These are phyloP conservation scores for Gryllus bimaculatus DNA, from an alignment of 1,140 invertebrate genomes.

Conservation along the genomic window DNA sequence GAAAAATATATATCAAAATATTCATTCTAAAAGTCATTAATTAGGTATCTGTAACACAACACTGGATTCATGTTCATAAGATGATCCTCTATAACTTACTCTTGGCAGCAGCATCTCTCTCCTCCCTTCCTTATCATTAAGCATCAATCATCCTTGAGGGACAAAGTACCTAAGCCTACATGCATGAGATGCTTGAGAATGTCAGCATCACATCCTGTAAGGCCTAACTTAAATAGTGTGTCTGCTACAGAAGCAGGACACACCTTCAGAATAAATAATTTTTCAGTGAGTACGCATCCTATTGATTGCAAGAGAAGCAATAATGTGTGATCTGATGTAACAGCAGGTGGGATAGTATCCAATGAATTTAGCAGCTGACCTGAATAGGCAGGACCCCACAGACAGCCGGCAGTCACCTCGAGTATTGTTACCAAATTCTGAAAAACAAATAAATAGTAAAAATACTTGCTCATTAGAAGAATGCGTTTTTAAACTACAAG, in stretches of 20 bases:
- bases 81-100: no score
- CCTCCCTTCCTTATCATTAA: no score
- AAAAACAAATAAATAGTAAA: constrained; percentile 10
- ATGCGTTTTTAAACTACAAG: background rate
- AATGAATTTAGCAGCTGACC: constrained; percentile 11
- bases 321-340: constrained; percentile 12
- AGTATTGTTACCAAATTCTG: constrained; percentile 24
- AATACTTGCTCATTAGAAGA: background rate
- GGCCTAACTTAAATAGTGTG: background rate
- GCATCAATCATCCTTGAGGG: no score
- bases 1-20: no score
- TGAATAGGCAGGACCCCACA: constrained; percentile 22
- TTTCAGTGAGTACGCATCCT: background rate
- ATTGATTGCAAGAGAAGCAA: constrained; percentile 9
- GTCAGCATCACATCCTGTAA: constrained; percentile 13
- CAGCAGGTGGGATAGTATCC: background rate
- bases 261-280: constrained; percentile 7
- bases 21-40: no score
- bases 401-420: constrained; percentile 14
- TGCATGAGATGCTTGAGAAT: constrained; percentile 9
- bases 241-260: background rate
- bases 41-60: no score
- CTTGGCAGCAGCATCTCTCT: no score
- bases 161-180: no score
- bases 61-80: no score